phyloP scores from a whole-genome alignment of 2,113 vertebrate species.

The Hippoglossus stenolepis region DNA sequence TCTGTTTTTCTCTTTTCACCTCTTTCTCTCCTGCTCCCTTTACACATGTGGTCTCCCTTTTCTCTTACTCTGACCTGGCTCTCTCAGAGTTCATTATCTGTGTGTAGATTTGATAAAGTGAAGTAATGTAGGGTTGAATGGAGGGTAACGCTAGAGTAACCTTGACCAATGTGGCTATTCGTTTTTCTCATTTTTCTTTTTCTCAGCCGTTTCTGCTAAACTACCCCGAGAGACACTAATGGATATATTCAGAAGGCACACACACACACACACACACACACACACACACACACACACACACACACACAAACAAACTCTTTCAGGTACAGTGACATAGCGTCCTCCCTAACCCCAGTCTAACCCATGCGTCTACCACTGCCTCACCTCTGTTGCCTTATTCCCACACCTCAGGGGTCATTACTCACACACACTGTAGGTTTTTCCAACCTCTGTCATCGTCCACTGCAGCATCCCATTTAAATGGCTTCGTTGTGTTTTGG shows the following conservation, averaged over 20 bases:
- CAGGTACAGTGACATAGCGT: constrained; percentile 38
- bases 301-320: background rate
- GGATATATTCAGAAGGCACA: constrained; percentile 31
- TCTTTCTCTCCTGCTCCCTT: background rate
- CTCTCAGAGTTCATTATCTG: background rate
- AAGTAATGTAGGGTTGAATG: constrained; percentile 26
- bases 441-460: constrained; percentile 41
- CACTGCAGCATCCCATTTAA: constrained; percentile 15
- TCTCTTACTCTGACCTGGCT: background rate
- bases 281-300: background rate
- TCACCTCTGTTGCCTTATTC: constrained; percentile 52
- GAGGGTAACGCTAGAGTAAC: constrained; percentile 30
- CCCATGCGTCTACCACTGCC: constrained; percentile 41
- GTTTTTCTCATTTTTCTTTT: constrained; percentile 24
- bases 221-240: background rate
- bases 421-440: constrained; percentile 52
- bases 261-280: constrained; percentile 8
- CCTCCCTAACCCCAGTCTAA: constrained; percentile 48
- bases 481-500: background rate
- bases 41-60: background rate
- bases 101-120: constrained; percentile 36
- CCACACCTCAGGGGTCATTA: constrained; percentile 42
- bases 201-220: background rate
- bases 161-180: constrained; percentile 58
- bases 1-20: background rate